Base-by-base conservation (phyloP, 2,113 vertebrate genomes). In the Burhinus bistriatus region DNA sequence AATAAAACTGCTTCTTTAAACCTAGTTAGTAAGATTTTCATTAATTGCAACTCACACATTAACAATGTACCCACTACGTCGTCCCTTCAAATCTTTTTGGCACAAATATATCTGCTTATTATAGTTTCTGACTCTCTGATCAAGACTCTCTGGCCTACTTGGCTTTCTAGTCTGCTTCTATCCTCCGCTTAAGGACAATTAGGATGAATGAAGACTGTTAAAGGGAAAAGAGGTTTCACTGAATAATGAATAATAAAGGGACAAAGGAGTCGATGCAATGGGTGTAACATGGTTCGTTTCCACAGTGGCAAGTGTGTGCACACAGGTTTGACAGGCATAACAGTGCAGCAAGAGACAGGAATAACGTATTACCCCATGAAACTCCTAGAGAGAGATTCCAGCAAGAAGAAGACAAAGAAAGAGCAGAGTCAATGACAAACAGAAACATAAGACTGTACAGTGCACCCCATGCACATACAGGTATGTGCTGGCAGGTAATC, bases 281-380 rank as follows among this genome's bases (percentile, higher is more conserved):
- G 76, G 93, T 83, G 89, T 70, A 92, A 92, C 78, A 97, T 90
- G 93, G 91, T 36, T 81, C 2, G 20, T 79, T 72, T 83, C 93
- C 94, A 96, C 84, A 38, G 94, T 89, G 94, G 84, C 30, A 22
- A 88, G 94, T 90, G 94, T 96, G 94, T 92, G 94, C 66, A 83
- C 87, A 95, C 89, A 68, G 1, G 34, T 69, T 84, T 32, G 79
- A 97, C 97, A 98, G 93, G 97, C 97, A 97, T 49, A 95, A 97
- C 89, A 97, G 96, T 71, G 94, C 73, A 92, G 90, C 52, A 94
- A 98, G 98, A 95, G 86, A 95, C 85, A 91, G 93, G 96, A 98
- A 96, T 88, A 98, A 98, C 97, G 94, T 98, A 99, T 99, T 99
- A 99, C 99, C 99, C 99, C 99, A 99, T 99, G 98, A 99, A 98